Evolutionary conservation across 2,113 vertebrate genomes (phyloP).

Genomic region (Ailurus styani): DNA sequence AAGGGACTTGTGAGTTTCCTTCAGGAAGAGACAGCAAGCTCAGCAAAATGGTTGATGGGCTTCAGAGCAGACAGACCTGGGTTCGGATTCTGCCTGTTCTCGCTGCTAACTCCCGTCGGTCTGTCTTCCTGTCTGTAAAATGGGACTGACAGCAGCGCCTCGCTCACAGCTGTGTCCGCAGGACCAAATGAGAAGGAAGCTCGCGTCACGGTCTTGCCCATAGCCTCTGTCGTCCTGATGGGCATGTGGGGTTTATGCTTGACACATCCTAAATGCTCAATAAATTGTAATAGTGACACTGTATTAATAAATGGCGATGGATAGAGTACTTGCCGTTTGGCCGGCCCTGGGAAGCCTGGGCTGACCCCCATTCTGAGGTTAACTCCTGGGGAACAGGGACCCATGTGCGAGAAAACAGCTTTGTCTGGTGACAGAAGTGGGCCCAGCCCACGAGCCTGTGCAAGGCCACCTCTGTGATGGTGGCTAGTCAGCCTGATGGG

Average conservation of each 20-base stretch:
- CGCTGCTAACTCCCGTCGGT: rapidly evolving
- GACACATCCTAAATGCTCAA: neutral
- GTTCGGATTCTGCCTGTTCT: neutral
- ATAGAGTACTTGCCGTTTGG: neutral
- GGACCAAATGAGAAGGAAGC: neutral
- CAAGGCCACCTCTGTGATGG: neutral
- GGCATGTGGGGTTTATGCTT: neutral
- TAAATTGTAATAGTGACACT: too few relatives aligned
- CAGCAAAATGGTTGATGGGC: too few relatives aligned
- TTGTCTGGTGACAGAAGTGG: neutral
- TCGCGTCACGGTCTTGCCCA: rapidly evolving
- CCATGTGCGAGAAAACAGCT: neutral
- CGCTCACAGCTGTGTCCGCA: rapidly evolving
- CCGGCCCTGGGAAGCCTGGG: neutral
- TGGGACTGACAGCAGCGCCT: rapidly evolving
- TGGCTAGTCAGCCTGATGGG: neutral
- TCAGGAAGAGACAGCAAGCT: neutral
- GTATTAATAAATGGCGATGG: neutral
- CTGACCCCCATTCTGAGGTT: neutral
- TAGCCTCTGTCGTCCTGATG: rapidly evolving
- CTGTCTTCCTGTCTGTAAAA: neutral
- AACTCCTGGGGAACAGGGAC: neutral
- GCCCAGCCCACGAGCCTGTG: neutral
- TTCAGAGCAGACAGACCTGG: neutral
- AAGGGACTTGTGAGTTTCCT: neutral